Percentiles rank a stretch among this genome's conserved stretches.
phyloP scores from a whole-genome alignment of 2,797 vertebrate species.

The Sebastes jordani region DNA sequence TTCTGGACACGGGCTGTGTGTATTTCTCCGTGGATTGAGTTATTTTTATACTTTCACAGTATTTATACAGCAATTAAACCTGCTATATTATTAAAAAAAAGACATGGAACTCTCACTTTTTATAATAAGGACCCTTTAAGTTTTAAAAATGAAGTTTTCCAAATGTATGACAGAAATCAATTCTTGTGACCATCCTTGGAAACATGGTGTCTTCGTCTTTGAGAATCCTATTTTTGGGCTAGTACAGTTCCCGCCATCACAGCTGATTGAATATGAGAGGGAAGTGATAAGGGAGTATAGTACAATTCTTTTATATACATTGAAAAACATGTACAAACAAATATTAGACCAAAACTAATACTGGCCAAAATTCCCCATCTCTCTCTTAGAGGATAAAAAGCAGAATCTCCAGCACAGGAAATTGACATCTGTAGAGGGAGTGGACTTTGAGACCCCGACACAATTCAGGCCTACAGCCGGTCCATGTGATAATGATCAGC shows the following conservation, averaged over 20 bases:
- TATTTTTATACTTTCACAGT: no score
- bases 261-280: neutral
- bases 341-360: neutral
- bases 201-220: neutral
- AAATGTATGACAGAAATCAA: neutral
- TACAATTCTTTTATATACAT: neutral
- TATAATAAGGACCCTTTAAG: neutral
- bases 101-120: no score
- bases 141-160: neutral
- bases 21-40: no score
- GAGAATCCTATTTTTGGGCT: neutral
- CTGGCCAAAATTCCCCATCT: neutral
- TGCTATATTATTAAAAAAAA: no score
- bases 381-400: neutral
- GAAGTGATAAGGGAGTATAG: neutral
- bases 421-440: neutral
- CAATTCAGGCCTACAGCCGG: slow-evolving; percentile 11
- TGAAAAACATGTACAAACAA: neutral
- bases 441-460: slow-evolving; percentile 12
- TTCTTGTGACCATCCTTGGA: neutral
- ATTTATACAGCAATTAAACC: no score
- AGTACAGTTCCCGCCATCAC: neutral
- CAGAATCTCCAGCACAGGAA: neutral
- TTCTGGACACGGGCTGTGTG: no score
- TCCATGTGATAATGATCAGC: slow-evolving; percentile 52